Percentiles rank a stretch among this genome's conserved stretches.
These are phyloP conservation scores for Alloplasta piceator DNA, from an alignment of 2,888 invertebrate species.

Conservation along the genomic window DNA sequence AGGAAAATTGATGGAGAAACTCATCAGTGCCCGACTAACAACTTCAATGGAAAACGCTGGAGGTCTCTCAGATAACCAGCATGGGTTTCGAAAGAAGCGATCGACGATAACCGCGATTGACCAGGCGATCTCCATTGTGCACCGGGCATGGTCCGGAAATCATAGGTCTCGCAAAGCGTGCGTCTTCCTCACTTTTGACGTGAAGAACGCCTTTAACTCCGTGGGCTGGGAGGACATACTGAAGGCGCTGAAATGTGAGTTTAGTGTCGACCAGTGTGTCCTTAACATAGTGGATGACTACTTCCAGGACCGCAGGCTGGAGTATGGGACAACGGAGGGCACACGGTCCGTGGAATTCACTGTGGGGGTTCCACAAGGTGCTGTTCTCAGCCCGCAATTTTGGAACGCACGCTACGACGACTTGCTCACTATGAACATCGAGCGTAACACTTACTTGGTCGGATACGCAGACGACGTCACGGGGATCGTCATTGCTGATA, in stretches of 20 bases:
- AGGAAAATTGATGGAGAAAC: conserved; percentile 56
- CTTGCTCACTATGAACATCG: conserved; percentile 21
- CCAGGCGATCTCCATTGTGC: conserved; percentile 42
- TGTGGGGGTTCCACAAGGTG: conserved; percentile 58
- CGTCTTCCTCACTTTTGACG: conserved; percentile 57
- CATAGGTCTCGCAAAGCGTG: conserved; percentile 49
- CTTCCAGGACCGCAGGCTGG: conserved; percentile 48
- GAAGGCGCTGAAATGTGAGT: too few relatives aligned
- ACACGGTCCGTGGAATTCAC: conserved; percentile 48
- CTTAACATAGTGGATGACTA: conserved; percentile 57
- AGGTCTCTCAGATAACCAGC: conserved; percentile 55
- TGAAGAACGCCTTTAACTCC: conserved; percentile 59
- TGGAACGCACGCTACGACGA: conserved; percentile 64
- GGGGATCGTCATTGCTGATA: not conserved
- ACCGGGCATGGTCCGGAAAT: conserved; percentile 13
- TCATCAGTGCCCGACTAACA: conserved; percentile 54
- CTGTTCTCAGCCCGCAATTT: conserved; percentile 57
- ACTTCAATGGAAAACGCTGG: conserved; percentile 48
- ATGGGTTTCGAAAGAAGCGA: conserved; percentile 47
- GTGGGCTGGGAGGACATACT: too few relatives aligned
- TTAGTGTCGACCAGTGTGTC: too few relatives aligned
- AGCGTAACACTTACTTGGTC: conserved; percentile 6
- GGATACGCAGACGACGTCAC: conserved; percentile 49
- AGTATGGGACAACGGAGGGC: conserved; percentile 54
- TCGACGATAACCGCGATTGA: conserved; percentile 58